A percentile compares a stretch with the other conserved stretches of the same genome.
Conservation (phyloP, 2,888 invertebrate species). For the Leucania comma region DNA sequence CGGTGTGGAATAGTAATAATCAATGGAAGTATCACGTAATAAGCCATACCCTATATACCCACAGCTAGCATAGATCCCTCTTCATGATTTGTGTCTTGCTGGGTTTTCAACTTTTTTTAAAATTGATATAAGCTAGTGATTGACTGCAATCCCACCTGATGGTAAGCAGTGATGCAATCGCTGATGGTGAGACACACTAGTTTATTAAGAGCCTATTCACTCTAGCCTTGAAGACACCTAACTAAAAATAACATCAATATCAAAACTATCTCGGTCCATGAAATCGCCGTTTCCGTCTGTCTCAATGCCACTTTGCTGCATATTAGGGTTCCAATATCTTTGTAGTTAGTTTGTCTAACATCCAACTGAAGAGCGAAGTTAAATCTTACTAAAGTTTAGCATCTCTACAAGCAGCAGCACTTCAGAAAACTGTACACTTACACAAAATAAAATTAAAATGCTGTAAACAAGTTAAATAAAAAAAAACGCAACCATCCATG, state of each 20-base stretch:
- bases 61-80: neutral
- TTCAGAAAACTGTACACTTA: neutral
- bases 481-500: neutral
- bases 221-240: no score
- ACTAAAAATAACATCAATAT: no score
- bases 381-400: neutral
- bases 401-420: neutral
- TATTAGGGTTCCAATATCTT: neutral
- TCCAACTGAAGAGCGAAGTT: neutral
- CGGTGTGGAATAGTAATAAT: no score
- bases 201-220: no score
- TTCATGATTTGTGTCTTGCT: neutral
- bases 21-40: neutral
- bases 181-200: no score
- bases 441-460: neutral
- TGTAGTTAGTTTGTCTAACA: neutral
- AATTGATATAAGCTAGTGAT: no score
- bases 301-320: no score
- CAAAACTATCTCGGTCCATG: no score
- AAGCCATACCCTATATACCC: neutral
- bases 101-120: no score
- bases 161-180: no score
- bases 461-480: neutral
- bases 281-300: no score
- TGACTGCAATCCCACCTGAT: no score